These are phyloP conservation scores for Elymnias hypermnestra DNA, from an alignment of 1,140 invertebrate species.

Conservation along the genomic window DNA sequence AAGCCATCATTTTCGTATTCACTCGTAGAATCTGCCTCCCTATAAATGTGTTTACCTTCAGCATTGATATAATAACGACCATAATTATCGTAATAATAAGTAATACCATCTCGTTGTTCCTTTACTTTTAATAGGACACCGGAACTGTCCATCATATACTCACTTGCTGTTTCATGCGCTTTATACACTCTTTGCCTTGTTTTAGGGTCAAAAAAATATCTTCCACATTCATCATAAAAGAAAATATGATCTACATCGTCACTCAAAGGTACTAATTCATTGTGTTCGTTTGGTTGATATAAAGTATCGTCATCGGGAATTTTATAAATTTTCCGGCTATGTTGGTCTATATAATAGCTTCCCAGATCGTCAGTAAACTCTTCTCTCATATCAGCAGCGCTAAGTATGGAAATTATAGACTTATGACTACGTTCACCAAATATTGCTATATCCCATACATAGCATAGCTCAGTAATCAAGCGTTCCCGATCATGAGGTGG, in stretches of 20 bases:
- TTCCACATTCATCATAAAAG: conserved; percentile 65
- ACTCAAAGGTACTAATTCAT: conserved; percentile 48
- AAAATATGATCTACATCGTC: conserved; percentile 58
- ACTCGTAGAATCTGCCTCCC: conserved; percentile 50
- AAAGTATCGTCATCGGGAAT: conserved; percentile 37
- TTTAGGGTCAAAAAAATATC: conserved; percentile 54
- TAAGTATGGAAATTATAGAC: conserved; percentile 65
- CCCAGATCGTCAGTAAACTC: conserved; percentile 61
- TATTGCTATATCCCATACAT: conserved; percentile 59
- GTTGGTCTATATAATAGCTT: conserved; percentile 52
- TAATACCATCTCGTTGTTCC: conserved; percentile 50
- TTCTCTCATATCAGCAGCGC: conserved; percentile 54
- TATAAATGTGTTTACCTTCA: conserved; percentile 60
- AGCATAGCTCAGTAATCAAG: conserved; percentile 56
- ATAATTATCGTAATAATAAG: conserved; percentile 57
- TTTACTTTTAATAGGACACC: conserved; percentile 55
- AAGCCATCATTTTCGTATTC: conserved; percentile 69
- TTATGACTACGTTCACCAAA: conserved; percentile 52
- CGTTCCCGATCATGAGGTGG: conserved; percentile 48
- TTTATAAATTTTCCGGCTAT: conserved; percentile 65
- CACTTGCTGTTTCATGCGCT: conserved; percentile 53
- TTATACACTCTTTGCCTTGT: conserved; percentile 58
- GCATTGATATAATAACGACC: conserved; percentile 58
- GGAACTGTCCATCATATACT: conserved; percentile 60
- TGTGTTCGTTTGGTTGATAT: conserved; percentile 59